Base-by-base conservation (phyloP, 2,888 invertebrate genomes). In the Amphipyra tragopoginis region DNA sequence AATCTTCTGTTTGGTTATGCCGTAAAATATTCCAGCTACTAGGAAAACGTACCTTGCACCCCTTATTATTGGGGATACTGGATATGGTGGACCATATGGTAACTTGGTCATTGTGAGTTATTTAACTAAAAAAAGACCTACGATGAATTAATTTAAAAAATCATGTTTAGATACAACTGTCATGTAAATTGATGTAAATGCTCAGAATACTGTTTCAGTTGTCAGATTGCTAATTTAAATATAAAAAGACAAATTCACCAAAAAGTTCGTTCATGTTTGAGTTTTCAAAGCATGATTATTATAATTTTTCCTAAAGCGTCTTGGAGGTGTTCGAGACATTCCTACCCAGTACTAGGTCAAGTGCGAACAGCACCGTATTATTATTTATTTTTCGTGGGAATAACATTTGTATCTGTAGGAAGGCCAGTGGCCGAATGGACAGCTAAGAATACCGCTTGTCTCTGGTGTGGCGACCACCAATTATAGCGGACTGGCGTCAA, bases 401-500 rank as follows among this genome's bases (percentile, higher is more conserved):
- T 88, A 80, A 80, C 82, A 82, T 85, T 82, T 79, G 83, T 85
- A 81, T 81, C 72, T 75, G 79, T 83, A 79, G 87, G 90, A 92
- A 93, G 92, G 92, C 92, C 92, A 91, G 90, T 95, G 92, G 90
- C 94, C 93, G 93, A 94, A 90, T 84, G 82, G 77, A 69, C 89
- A 89, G 94, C 96, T 96, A 96, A 96, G 96, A 96, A 96, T 96
- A 96, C 95, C 95, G 93, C 86, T 87, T 91, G 92, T 94, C 93
- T 95, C 95, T 95, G 87, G 84, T 89, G 86, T 95, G 93, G 94
- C 95, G 95, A 97, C 97, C 96, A 96, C 97, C 97, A 97, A 97
- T 97, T 97, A 97, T 97, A 97, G 97, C 96, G 96, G 96, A 96
- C 97, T 97, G 97, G 97, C 96, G 88, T 72, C 80, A 68, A 94